Evolutionary conservation across 2,113 vertebrate genomes (phyloP).

Genomic region (Bolborhynchus lineola): DNA sequence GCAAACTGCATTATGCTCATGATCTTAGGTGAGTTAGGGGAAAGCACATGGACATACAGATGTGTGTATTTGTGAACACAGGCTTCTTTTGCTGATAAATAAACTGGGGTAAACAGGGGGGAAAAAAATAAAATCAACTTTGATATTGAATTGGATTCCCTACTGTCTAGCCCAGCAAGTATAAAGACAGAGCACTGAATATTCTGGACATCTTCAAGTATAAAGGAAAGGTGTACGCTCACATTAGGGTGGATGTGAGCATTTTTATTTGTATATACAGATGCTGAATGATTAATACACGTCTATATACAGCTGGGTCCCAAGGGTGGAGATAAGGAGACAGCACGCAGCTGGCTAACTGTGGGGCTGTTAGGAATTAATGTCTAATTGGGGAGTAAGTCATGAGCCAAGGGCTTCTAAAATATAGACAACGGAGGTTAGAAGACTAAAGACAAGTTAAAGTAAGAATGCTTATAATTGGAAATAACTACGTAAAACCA

Average conservation of each 20-base stretch:
- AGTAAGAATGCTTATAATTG: background rate
- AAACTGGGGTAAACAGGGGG: background rate
- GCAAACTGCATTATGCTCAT: background rate
- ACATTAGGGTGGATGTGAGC: background rate
- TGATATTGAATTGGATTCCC: background rate
- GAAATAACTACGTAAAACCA: background rate
- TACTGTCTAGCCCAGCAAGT: background rate
- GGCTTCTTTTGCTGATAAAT: background rate
- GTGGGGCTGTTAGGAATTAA: background rate
- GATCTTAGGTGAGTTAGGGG: background rate
- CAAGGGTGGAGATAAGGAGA: background rate
- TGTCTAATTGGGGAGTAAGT: background rate
- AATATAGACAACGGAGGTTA: background rate
- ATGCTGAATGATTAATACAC: background rate
- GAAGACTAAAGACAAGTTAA: background rate
- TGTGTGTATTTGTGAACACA: background rate
- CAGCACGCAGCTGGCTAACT: background rate
- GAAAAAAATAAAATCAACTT: background rate
- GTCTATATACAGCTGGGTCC: fast-evolving
- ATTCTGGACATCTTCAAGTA: background rate
- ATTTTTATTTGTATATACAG: background rate
- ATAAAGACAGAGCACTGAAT: background rate
- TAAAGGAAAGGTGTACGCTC: background rate
- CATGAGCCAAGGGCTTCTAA: background rate
- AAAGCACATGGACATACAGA: background rate